These are phyloP conservation scores for Spea bombifrons DNA, from an alignment of 2,113 vertebrate species.

Conservation along the genomic window DNA sequence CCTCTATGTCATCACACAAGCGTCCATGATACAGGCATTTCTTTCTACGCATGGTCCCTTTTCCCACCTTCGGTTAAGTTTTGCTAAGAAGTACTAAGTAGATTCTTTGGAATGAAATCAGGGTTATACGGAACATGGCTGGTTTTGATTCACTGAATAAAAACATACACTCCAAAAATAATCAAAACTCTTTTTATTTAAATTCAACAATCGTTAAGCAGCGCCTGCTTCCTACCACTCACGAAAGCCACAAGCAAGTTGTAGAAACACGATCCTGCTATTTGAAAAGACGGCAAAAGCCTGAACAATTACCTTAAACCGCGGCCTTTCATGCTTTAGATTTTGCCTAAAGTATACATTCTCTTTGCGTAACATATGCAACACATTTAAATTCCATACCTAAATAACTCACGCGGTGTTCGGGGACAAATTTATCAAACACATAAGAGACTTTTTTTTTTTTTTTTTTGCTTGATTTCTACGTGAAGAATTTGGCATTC, in stretches of 20 bases:
- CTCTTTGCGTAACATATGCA: neutral
- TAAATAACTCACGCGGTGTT: neutral
- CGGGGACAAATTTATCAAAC: neutral
- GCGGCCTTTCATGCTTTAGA: constrained; percentile 4
- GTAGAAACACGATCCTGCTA: constrained; percentile 4
- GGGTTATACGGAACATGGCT: no score
- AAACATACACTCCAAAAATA: no score
- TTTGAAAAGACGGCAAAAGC: neutral
- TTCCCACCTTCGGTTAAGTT: no score
- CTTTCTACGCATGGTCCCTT: no score
- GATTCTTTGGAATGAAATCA: no score
- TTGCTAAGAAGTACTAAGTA: no score
- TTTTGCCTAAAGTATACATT: constrained; percentile 10
- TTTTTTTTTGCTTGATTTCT: neutral
- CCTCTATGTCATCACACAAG: no score
- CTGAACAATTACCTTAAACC: neutral
- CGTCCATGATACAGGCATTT: no score
- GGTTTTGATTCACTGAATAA: no score
- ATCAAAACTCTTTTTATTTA: no score
- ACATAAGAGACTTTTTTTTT: neutral
- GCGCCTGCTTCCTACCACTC: neutral
- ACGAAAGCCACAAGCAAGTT: constrained; percentile 1
- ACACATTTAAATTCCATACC: neutral
- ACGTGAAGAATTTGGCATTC: neutral
- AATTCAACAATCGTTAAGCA: neutral